Evolutionary conservation across 1,140 invertebrate genomes (phyloP).

Genomic region (Trichonephila clavipes): DNA sequence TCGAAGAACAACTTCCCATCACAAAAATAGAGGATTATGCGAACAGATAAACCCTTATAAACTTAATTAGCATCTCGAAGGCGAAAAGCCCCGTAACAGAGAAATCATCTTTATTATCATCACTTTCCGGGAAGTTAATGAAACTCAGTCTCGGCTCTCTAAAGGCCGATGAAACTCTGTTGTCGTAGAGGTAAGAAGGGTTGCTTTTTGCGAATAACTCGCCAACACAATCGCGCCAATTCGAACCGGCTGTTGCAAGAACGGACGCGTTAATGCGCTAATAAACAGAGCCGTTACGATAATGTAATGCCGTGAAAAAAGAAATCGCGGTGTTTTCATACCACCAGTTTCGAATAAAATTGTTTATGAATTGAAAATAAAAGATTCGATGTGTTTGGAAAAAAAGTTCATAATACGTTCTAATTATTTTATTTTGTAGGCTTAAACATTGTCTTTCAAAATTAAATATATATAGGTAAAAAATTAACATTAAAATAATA

Average conservation of each 20-base stretch:
- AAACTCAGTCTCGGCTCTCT: conserved; percentile 38
- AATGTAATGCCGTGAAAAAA: background rate
- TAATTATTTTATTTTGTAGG: no score
- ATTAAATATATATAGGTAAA: no score
- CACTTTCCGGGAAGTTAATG: conserved; percentile 46
- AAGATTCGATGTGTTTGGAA: background rate
- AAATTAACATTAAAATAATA: no score
- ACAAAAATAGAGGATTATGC: background rate
- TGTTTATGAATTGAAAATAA: background rate
- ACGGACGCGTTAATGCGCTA: background rate
- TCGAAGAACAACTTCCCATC: background rate
- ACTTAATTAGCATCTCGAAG: conserved; percentile 1
- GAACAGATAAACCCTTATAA: background rate
- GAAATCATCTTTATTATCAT: conserved; percentile 32
- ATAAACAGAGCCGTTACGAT: background rate
- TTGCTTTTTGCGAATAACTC: conserved; percentile 6
- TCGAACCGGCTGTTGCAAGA: background rate
- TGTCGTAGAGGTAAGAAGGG: conserved; percentile 68
- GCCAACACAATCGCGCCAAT: conserved; percentile 15
- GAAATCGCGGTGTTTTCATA: background rate
- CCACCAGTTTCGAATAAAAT: background rate
- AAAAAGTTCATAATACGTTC: no score
- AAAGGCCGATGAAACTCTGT: conserved; percentile 54
- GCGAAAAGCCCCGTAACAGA: background rate
- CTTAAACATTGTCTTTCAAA: no score